Evolutionary conservation across 2,888 invertebrate species (phyloP).

Genomic region (Slavum lentiscoides): DNA sequence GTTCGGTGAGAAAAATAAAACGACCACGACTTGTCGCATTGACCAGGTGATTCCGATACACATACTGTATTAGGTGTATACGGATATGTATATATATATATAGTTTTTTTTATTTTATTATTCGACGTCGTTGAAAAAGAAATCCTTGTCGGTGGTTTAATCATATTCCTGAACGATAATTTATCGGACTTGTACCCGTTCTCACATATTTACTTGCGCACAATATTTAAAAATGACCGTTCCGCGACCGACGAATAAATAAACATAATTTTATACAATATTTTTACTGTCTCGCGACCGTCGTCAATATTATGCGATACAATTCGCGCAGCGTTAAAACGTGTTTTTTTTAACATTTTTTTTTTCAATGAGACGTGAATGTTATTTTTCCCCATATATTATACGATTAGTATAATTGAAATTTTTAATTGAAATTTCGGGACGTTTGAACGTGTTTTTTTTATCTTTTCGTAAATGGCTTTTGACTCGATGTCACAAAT

Average conservation of each 20-base stretch:
- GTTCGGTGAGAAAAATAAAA: slow-evolving; percentile 32
- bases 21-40: slow-evolving; percentile 5
- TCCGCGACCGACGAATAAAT: too few relatives aligned
- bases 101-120: background rate
- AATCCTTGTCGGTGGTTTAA: slow-evolving; percentile 24
- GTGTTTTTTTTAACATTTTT: background rate
- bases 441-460: background rate
- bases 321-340: background rate
- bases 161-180: slow-evolving; percentile 27
- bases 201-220: too few relatives aligned
- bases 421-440: background rate
- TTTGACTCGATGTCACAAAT: slow-evolving; percentile 4
- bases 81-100: too few relatives aligned
- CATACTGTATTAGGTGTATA: too few relatives aligned
- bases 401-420: too few relatives aligned
- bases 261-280: too few relatives aligned
- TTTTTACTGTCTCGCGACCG: too few relatives aligned
- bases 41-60: background rate
- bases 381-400: background rate
- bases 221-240: too few relatives aligned
- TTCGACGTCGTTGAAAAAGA: slow-evolving; percentile 24
- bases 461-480: background rate
- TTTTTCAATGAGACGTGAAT: background rate
- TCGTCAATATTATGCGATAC: too few relatives aligned
- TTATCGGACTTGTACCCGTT: background rate